Evolutionary conservation across 2,113 vertebrate genomes (phyloP).

Genomic region (Formicarius rufipectus): DNA sequence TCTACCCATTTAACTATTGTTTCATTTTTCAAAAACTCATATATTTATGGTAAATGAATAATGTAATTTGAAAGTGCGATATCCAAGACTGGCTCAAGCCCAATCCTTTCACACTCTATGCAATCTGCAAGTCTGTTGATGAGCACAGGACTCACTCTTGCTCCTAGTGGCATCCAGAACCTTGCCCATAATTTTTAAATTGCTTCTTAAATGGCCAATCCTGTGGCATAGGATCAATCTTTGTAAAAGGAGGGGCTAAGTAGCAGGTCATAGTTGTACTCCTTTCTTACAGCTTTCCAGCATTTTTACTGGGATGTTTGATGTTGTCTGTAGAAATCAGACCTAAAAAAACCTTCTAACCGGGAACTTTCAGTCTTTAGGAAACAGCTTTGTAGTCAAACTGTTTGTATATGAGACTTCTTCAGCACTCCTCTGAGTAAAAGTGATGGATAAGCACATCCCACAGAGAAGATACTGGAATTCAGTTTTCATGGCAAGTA

Average conservation of each 20-base stretch:
- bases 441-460: not conserved
- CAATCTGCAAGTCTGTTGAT: not conserved
- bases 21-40: not conserved
- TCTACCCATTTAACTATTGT: not conserved
- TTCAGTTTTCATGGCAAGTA: not conserved
- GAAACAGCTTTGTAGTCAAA: not conserved
- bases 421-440: not conserved
- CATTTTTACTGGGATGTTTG: not conserved
- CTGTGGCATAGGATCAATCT: not conserved
- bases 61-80: not conserved
- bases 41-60: not conserved
- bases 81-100: not conserved
- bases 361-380: not conserved
- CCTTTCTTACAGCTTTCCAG: not conserved
- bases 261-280: not conserved
- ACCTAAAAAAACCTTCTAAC: not conserved
- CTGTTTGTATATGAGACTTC: not conserved
- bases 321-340: not conserved
- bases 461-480: not conserved
- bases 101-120: rapidly evolving
- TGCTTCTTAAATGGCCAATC: not conserved
- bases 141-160: no score
- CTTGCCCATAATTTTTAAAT: not conserved
- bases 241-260: not conserved
- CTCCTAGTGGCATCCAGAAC: not conserved